Percentiles rank a stretch among this genome's conserved stretches.
phyloP scores from a whole-genome alignment of 2,888 invertebrate species.

The Drosophila conformis region DNA sequence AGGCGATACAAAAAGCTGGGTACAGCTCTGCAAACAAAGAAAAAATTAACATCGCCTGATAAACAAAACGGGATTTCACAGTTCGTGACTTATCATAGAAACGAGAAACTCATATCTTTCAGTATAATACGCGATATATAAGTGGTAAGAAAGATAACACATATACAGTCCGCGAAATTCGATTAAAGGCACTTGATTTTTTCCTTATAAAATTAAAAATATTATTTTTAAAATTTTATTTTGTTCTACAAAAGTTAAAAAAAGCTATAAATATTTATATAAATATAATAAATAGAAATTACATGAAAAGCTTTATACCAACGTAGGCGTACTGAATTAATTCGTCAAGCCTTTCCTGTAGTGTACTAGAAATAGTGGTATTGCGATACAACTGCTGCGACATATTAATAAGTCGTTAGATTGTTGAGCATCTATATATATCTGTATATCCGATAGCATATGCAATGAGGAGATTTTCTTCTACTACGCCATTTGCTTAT shows the following conservation, averaged over 20 bases:
- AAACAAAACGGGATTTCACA: not conserved
- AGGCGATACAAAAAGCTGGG: not conserved
- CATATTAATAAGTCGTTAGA: slow-evolving; percentile 86
- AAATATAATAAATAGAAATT: too few species aligned
- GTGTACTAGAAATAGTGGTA: slow-evolving; percentile 97
- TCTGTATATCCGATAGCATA: not conserved
- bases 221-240: too few species aligned
- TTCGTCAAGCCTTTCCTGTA: slow-evolving; percentile 99
- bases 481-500: not conserved
- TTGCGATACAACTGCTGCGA: slow-evolving; percentile 98
- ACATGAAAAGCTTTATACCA: slow-evolving; percentile 85
- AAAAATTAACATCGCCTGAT: not conserved
- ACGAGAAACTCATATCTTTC: not conserved
- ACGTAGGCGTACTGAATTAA: slow-evolving; percentile 96
- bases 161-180: not conserved
- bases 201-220: too few species aligned
- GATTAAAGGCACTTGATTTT: too few species aligned
- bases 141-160: not conserved
- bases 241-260: too few species aligned
- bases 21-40: not conserved
- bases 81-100: slow-evolving; percentile 4
- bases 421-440: not conserved
- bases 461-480: not conserved
- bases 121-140: not conserved
- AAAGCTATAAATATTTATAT: too few species aligned